Evolutionary conservation across 2,797 vertebrate genomes (phyloP), one percentile per base, ranked within the genome.

Genomic region (Euphonia xanthogaster): DNA sequence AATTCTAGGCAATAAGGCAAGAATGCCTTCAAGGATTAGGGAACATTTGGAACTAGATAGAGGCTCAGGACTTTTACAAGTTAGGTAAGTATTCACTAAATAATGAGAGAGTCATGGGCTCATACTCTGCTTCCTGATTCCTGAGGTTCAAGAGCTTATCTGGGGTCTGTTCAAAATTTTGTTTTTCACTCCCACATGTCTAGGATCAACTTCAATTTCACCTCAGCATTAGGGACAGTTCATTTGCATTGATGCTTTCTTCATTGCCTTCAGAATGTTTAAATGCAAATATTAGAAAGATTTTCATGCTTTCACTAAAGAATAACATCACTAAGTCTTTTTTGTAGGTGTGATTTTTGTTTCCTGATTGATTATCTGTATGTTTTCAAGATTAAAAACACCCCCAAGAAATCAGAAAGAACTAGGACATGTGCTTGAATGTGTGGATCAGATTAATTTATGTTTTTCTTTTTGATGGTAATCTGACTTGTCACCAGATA

Each of bases 391-490:
- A 66, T 14, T 35, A 39, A 73, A 37, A 30, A 31, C 47, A 28
- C 0, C 0, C 2, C 8, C 25, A 12, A n/a, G 45, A 48, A 51
- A 11, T 13, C 22, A 42, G 53, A 27, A 60, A 74, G 39, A 37
- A 14, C 10, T 89, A 14, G 82, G 51, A 93, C 27, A 74, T 83
- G 8, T 48, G 6, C 31, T 85, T 89, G 62, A 92, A 79, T 45
- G 50, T 68, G 42, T 83, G 23, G n/a, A 62, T 95, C 24, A 8
- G 66, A 73, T 90, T 96, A 14, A 65, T 86, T 86, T 70, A 16
- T 83, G 27, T 54, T 94, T 84, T 77, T 27, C 28, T 72, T 93
- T 94, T 93, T 87, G 82, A 86, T 91, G 76, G 18, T 83, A 47
- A 83, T 90, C 79, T 93, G 66, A 83, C 33, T 83, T 94, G 86